Evolutionary conservation across 35 echinoderm and acorn worm species (phyloP).

Genomic region (Strongylocentrotus purpuratus): DNA sequence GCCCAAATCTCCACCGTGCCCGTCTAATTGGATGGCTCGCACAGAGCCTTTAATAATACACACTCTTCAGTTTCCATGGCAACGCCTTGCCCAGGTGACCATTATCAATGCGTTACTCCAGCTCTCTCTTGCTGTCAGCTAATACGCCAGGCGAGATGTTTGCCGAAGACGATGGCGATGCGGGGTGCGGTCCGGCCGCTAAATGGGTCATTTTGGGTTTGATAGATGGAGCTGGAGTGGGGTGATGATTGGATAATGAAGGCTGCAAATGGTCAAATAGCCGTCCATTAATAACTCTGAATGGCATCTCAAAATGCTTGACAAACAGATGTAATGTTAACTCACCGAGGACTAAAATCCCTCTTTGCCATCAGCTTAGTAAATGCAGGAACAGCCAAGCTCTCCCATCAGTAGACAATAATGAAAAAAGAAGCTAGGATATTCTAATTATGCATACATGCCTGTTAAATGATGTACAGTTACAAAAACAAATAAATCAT

Average conservation of each 20-base stretch:
- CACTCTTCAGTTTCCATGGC: background rate
- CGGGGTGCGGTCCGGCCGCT: background rate
- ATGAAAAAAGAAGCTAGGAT: too few relatives aligned
- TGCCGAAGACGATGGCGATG: background rate
- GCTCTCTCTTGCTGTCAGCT: background rate
- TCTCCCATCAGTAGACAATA: too few relatives aligned
- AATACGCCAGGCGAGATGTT: background rate
- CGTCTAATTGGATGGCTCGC: background rate
- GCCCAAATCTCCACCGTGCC: background rate
- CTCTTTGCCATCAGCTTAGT: too few relatives aligned
- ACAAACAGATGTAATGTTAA: too few relatives aligned
- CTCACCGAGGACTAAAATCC: too few relatives aligned
- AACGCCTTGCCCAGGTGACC: background rate
- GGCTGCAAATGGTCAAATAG: background rate
- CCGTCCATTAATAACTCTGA: background rate
- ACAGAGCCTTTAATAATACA: background rate
- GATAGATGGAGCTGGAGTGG: background rate
- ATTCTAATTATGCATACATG: too few relatives aligned
- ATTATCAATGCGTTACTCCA: background rate
- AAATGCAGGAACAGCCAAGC: too few relatives aligned
- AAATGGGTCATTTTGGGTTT: background rate
- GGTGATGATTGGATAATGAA: background rate
- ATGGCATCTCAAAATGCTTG: too few relatives aligned
- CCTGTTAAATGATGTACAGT: too few relatives aligned
- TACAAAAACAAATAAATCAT: too few relatives aligned